Percentiles rank a stretch among this genome's conserved stretches.
Evolutionary conservation across 1,140 invertebrate genomes (phyloP).

Genomic region (Popillia japonica): DNA sequence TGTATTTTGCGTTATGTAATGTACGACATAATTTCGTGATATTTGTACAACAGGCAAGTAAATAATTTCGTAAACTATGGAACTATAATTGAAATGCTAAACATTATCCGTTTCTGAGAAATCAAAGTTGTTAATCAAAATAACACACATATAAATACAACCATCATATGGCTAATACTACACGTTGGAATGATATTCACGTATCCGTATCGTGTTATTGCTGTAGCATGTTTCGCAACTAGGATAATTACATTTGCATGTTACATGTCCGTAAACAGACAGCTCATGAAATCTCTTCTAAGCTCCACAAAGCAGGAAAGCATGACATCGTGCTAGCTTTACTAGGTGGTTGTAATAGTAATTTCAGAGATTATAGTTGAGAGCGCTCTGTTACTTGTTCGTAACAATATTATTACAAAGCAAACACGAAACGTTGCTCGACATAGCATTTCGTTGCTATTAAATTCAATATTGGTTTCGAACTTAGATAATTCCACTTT

Average conservation of each 20-base stretch:
- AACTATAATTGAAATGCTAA: too few species aligned
- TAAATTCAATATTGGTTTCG: not conserved
- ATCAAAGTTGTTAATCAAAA: too few species aligned
- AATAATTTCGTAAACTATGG: too few species aligned
- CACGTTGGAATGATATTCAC: too few species aligned
- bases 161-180: too few species aligned
- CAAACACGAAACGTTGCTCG: not conserved
- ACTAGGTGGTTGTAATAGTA: not conserved
- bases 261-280: not conserved
- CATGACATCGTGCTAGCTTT: not conserved
- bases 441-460: not conserved
- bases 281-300: not conserved
- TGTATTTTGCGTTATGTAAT: too few species aligned
- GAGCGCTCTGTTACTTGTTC: not conserved
- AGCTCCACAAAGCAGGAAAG: not conserved
- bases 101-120: too few species aligned
- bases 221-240: not conserved
- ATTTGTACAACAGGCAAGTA: too few species aligned
- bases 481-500: too few species aligned
- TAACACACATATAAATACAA: too few species aligned
- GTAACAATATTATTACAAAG: not conserved
- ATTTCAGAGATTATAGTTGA: not conserved
- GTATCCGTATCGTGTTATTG: too few species aligned
- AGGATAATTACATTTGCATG: slow-evolving; percentile 10
- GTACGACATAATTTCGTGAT: too few species aligned